Evolutionary conservation across 2,888 invertebrate species (phyloP), one percentile per base, ranked within the genome.

Genomic region (Lottia gigantea): DNA sequence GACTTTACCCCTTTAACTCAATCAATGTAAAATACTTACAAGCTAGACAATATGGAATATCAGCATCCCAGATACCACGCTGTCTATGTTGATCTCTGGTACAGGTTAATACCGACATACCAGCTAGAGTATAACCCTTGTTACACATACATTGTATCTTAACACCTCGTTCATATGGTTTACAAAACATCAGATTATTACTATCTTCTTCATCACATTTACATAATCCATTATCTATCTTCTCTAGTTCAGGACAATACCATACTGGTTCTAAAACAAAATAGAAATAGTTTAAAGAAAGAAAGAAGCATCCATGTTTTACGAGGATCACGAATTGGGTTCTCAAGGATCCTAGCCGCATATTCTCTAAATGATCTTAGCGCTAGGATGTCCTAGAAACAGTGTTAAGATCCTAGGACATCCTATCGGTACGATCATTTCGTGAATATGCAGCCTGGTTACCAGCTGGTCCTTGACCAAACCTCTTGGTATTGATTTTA

Each of bases 111-210:
- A 76, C 66, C 16, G 78, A 71, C 26, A 74, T 68, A 16, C 83
- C 84, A 49, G 72, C 72, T 64, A 82, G 65, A 62, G 76, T 76
- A 73, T 79, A 84, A 46, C 82, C 82, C 8, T 72, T 67, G 46
- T 80, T 69, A 76, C 84, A 84, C 26, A 75, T 72, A 62, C 83
- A 85, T 63, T 79, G 79, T n/a, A 84, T 75, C 68, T 76, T 76
- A n/a, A 78, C 75, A 0, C 82, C 80, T 1, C 69, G 67, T 64
- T 75, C 79, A 63, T 80, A 82, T 2, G 82, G 83, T 74, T 78
- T 75, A 71, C 83, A 83, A 62, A 73, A 76, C 45, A 71, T 71
- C 15, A 82, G 66, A 71, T 80, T 76, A 63, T 75, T 72, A 11
- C 74, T 71, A 61, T 76, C 15, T 40, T 70, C 67, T 7, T 69